Evolutionary conservation across 2,888 invertebrate species (phyloP).

Genomic region (Graphium colonna): DNA sequence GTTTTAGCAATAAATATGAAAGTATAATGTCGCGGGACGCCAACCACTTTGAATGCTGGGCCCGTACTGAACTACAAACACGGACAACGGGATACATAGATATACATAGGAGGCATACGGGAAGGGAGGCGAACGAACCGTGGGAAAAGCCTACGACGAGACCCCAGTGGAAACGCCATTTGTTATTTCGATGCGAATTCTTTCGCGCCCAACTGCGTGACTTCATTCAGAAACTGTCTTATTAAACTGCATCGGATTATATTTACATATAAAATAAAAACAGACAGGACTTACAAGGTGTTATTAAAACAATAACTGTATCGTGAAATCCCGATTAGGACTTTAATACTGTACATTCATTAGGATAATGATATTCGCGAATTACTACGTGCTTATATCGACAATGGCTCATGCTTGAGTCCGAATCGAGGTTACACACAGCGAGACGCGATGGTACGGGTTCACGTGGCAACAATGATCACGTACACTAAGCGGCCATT

Average conservation of each 20-base stretch:
- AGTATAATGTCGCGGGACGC: slow-evolving; percentile 70
- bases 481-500: slow-evolving; percentile 54
- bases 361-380: slow-evolving; percentile 76
- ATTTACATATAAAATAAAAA: too few relatives aligned
- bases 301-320: too few relatives aligned
- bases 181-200: slow-evolving; percentile 61
- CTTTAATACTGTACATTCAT: slow-evolving; percentile 69
- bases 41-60: slow-evolving; percentile 73
- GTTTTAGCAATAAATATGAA: slow-evolving; percentile 73
- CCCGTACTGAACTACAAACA: slow-evolving; percentile 73
- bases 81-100: slow-evolving; percentile 41
- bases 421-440: slow-evolving; percentile 78
- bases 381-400: slow-evolving; percentile 73
- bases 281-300: too few relatives aligned
- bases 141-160: slow-evolving; percentile 69
- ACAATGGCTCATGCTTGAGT: slow-evolving; percentile 68
- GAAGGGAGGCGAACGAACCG: slow-evolving; percentile 58
- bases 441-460: slow-evolving; percentile 52
- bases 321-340: too few relatives aligned
- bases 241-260: slow-evolving; percentile 5
- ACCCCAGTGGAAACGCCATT: slow-evolving; percentile 56
- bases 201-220: slow-evolving; percentile 43
- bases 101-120: slow-evolving; percentile 41
- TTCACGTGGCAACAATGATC: slow-evolving; percentile 75
- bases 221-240: too few relatives aligned